Percentiles rank a stretch among this genome's conserved stretches.
phyloP scores from a whole-genome alignment of 2,113 vertebrate species.

The Pristiophorus japonicus region DNA sequence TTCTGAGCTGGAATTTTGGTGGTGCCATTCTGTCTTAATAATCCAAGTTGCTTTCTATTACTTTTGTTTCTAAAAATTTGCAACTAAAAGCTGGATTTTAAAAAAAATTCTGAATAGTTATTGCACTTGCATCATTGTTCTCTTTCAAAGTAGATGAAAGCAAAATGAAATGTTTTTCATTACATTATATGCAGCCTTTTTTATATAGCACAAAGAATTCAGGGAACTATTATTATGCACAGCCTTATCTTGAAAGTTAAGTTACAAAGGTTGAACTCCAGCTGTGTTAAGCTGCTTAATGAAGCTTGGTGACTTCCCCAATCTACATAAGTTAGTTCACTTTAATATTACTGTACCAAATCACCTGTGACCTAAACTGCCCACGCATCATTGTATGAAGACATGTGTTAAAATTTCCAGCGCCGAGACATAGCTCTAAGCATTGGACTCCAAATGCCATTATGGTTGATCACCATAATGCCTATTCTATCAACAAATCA shows the following conservation, averaged over 20 bases:
- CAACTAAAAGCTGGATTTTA: not conserved
- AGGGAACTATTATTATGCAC: constrained; percentile 18
- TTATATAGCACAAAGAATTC: not conserved
- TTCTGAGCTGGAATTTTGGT: not conserved
- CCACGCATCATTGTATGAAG: not conserved
- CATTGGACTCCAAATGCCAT: not conserved
- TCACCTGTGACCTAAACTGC: constrained; percentile 7
- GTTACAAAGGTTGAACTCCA: not conserved
- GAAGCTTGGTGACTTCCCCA: constrained; percentile 5
- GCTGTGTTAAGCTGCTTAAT: constrained; percentile 9
- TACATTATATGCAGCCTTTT: not conserved
- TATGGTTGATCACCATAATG: not conserved
- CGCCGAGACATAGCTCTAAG: not conserved
- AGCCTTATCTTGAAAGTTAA: constrained; percentile 4
- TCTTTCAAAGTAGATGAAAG: not conserved
- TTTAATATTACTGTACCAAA: not conserved
- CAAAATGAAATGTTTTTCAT: not conserved
- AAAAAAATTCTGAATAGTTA: not conserved
- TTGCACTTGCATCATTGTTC: not conserved
- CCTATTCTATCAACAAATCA: not conserved
- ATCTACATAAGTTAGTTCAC: not conserved
- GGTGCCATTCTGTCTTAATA: not conserved
- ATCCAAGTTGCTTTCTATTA: not conserved
- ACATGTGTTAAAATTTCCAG: constrained; percentile 8
- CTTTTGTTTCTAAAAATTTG: not conserved